A percentile compares a stretch with the other conserved stretches of the same genome.
These are phyloP conservation scores for Vimba vimba DNA, from an alignment of 2,113 vertebrate species.

Conservation along the genomic window DNA sequence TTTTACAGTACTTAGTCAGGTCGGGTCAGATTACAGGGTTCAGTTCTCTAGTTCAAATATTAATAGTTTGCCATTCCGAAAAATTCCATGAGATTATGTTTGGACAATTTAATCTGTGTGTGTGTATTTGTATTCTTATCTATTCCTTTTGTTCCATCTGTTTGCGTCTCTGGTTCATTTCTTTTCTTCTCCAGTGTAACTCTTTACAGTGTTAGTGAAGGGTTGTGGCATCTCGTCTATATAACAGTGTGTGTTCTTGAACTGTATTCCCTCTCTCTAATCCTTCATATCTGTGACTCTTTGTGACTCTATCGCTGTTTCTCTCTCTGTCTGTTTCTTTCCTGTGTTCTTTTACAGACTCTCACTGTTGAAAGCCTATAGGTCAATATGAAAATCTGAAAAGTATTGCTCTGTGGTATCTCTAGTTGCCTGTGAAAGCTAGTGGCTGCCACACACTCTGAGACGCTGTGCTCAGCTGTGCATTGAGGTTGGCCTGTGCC, in stretches of 20 bases:
- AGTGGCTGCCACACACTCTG: conserved; percentile 16
- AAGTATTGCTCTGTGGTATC: conserved; percentile 47
- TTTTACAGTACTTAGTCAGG: neutral
- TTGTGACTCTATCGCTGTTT: conserved; percentile 38
- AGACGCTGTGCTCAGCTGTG: conserved; percentile 46
- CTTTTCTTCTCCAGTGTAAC: conserved; percentile 29
- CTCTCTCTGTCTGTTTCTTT: conserved; percentile 33
- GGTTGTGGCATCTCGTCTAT: neutral
- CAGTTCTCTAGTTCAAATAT: neutral
- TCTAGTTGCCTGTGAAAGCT: conserved; percentile 45
- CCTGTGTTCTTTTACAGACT: conserved; percentile 59
- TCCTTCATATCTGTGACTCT: conserved; percentile 54
- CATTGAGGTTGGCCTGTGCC: conserved; percentile 19
- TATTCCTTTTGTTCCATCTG: no score
- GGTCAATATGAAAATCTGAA: conserved; percentile 56
- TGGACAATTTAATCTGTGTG: neutral
- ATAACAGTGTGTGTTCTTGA: conserved; percentile 27
- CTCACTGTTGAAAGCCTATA: conserved; percentile 56
- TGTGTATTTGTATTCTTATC: neutral
- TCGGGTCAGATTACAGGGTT: neutral
- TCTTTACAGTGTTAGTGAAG: conserved; percentile 42
- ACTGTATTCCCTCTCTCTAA: conserved; percentile 41
- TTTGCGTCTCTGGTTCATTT: neutral
- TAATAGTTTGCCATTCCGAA: conserved; percentile 2
- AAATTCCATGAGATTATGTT: conserved; percentile 1